These are phyloP conservation scores for Aegotheles bennettii DNA, from an alignment of 2,113 vertebrate genomes.

Conservation along the genomic window DNA sequence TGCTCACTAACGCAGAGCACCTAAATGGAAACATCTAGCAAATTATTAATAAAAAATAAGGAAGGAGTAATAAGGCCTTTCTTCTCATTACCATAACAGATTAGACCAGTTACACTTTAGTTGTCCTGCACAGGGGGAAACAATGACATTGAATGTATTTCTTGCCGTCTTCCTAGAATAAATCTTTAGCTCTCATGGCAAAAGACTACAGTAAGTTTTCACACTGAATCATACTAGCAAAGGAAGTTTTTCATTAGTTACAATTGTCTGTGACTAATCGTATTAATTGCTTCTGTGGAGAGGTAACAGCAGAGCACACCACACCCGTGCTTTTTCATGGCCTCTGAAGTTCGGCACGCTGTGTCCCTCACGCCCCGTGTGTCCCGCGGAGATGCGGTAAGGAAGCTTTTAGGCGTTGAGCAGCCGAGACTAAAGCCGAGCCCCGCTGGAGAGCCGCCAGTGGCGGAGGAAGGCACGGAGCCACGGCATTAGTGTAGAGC, in stretches of 20 bases:
- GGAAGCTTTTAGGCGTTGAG: fast-evolving
- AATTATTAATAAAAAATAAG: background rate
- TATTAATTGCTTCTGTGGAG: background rate
- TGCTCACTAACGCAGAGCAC: background rate
- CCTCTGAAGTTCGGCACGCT: too few species aligned
- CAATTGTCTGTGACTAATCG: too few species aligned
- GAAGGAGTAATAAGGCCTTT: background rate
- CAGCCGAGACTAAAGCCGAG: fast-evolving
- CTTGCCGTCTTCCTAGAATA: background rate
- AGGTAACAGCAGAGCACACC: background rate
- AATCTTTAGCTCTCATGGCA: background rate
- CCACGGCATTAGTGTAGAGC: too few species aligned
- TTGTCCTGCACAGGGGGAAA: background rate
- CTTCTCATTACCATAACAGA: background rate
- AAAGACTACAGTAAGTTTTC: background rate
- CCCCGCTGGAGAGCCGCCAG: too few species aligned
- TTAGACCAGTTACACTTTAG: background rate
- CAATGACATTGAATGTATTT: background rate
- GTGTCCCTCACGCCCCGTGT: fast-evolving
- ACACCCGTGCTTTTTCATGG: background rate
- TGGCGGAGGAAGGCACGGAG: too few species aligned
- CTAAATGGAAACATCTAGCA: background rate
- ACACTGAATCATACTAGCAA: background rate
- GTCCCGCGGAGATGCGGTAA: background rate
- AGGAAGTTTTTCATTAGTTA: background rate